Percentiles rank a stretch among this genome's conserved stretches.
Evolutionary conservation across 2,113 vertebrate genomes (phyloP).

Genomic region (Bos indicus): DNA sequence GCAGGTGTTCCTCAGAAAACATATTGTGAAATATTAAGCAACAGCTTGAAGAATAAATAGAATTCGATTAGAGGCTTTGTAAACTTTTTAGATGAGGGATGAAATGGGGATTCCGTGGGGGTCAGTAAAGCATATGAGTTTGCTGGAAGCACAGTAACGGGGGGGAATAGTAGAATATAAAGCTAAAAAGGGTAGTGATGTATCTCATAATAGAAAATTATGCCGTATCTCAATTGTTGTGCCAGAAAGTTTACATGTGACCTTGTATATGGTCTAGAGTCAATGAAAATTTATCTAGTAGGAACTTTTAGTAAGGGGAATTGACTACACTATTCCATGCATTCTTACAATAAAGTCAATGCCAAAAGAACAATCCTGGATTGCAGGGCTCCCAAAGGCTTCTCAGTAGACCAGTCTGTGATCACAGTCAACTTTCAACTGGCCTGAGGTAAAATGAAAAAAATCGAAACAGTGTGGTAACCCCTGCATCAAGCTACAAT

Average conservation of each 20-base stretch:
- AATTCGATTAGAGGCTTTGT: neutral
- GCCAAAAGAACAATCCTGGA: neutral
- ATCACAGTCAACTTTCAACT: slow-evolving; percentile 1
- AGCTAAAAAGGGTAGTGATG: neutral
- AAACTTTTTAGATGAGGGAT: neutral
- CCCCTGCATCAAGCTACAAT: neutral
- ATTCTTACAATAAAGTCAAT: neutral
- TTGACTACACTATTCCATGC: neutral
- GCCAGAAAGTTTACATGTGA: neutral
- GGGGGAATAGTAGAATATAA: neutral
- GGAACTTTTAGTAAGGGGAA: neutral
- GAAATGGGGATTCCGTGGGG: neutral
- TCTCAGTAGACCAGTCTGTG: neutral
- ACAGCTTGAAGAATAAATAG: slow-evolving; percentile 15
- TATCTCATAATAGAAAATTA: neutral
- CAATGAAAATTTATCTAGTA: neutral
- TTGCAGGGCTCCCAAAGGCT: neutral
- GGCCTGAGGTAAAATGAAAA: neutral
- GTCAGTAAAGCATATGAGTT: neutral
- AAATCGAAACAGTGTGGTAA: neutral
- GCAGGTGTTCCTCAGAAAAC: neutral
- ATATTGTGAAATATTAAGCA: neutral
- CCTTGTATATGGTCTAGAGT: neutral
- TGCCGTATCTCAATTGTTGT: neutral
- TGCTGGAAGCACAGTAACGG: neutral